phyloP scores from a whole-genome alignment of 2,797 vertebrate genomes.

The Craterocephalus amniculus region DNA sequence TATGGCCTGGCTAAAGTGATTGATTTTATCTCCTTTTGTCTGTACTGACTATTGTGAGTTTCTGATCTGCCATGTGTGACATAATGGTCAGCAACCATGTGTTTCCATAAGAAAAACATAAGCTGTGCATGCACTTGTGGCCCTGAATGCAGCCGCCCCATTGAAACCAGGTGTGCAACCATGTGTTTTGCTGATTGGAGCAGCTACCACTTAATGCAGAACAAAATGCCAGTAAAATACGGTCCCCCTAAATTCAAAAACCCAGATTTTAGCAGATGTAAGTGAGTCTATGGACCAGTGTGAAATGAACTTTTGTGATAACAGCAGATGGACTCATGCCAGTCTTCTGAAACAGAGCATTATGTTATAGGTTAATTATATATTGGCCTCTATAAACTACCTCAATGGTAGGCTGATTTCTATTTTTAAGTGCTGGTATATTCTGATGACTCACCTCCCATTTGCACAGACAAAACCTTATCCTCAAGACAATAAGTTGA shows the following conservation, averaged over 20 bases:
- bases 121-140: not conserved
- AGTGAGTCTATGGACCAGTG: not conserved
- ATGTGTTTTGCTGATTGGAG: not conserved
- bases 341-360: not conserved
- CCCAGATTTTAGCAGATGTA: not conserved
- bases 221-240: not conserved
- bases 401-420: too few species aligned
- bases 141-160: not conserved
- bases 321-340: not conserved
- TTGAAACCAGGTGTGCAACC: not conserved
- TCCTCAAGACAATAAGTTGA: slow-evolving; percentile 14
- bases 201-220: not conserved
- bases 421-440: too few species aligned
- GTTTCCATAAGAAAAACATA: not conserved
- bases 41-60: too few species aligned
- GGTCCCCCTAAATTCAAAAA: not conserved
- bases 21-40: too few species aligned
- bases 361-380: slow-evolving; percentile 9
- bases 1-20: too few species aligned
- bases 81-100: too few species aligned
- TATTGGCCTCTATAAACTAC: not conserved
- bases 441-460: too few species aligned
- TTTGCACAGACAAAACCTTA: slow-evolving; percentile 3
- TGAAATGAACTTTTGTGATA: not conserved
- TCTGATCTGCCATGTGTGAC: too few species aligned